Evolutionary conservation across 53 echinoderm and acorn worm species (phyloP).

Genomic region (Temnopleurus reevesii): DNA sequence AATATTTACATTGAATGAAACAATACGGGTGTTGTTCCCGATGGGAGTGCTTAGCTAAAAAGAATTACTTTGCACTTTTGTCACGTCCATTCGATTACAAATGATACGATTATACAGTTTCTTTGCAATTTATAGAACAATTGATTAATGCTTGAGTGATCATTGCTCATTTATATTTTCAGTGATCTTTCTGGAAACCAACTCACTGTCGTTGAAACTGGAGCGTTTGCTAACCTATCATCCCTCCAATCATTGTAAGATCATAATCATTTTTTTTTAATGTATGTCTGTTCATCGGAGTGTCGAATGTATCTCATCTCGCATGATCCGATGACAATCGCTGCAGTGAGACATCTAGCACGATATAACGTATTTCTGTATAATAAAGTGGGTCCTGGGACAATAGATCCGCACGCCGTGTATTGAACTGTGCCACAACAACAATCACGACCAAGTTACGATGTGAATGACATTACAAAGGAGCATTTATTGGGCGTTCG

Average conservation of each 20-base stretch:
- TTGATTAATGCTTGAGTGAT: no score
- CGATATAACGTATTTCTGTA: no score
- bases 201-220: background rate
- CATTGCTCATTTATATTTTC: background rate
- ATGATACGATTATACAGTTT: no score
- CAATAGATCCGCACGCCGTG: no score
- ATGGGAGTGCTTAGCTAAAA: no score
- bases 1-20: background rate
- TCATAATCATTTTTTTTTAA: background rate
- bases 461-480: no score
- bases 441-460: no score
- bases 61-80: background rate
- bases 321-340: background rate
- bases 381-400: no score
- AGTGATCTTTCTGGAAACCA: constrained; percentile 14
- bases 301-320: background rate
- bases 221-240: constrained; percentile 1
- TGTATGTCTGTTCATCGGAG: background rate
- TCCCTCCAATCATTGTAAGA: constrained; percentile 15
- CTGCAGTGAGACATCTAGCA: no score
- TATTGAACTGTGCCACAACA: no score
- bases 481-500: no score
- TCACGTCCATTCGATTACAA: background rate
- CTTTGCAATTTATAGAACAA: no score
- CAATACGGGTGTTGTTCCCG: background rate